Conservation (phyloP, 2,113 vertebrate genomes). For the Gymnocephalus cernua region DNA sequence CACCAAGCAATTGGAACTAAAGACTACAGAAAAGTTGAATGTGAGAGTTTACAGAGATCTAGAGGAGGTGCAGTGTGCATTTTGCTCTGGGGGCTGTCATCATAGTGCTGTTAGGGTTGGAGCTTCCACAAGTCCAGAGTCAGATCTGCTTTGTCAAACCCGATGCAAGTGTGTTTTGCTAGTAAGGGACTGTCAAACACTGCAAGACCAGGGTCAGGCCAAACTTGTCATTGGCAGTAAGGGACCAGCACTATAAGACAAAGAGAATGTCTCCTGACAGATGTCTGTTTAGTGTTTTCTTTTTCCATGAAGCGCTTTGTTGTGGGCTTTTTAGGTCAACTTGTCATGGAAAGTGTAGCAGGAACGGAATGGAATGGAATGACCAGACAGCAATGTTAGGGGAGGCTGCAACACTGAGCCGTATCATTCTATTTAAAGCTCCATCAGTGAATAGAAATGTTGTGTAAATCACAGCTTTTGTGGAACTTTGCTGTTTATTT, state of each 20-base stretch:
- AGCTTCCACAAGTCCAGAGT: conserved; percentile 3
- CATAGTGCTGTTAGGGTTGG: conserved; percentile 7
- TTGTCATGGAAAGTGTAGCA: conserved; percentile 60
- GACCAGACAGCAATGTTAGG: conserved; percentile 36
- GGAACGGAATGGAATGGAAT: conserved; percentile 41
- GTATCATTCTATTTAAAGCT: neutral
- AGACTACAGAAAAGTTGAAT: neutral
- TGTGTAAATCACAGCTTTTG: neutral
- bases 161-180: conserved; percentile 27
- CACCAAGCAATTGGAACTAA: too few relatives aligned
- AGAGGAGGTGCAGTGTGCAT: neutral
- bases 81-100: neutral
- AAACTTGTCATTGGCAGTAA: conserved; percentile 53
- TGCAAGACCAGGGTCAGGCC: conserved; percentile 37
- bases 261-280: conserved; percentile 64
- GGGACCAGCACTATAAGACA: conserved; percentile 36
- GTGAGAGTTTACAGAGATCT: neutral
- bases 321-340: conserved; percentile 68
- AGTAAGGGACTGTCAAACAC: conserved; percentile 28
- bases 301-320: conserved; percentile 52
- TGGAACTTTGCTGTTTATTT: neutral
- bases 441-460: neutral
- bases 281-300: conserved; percentile 61
- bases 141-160: conserved; percentile 14
- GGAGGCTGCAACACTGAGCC: conserved; percentile 1